These are phyloP conservation scores for Cydia fagiglandana DNA, from an alignment of 1,140 invertebrate genomes.

Conservation along the genomic window DNA sequence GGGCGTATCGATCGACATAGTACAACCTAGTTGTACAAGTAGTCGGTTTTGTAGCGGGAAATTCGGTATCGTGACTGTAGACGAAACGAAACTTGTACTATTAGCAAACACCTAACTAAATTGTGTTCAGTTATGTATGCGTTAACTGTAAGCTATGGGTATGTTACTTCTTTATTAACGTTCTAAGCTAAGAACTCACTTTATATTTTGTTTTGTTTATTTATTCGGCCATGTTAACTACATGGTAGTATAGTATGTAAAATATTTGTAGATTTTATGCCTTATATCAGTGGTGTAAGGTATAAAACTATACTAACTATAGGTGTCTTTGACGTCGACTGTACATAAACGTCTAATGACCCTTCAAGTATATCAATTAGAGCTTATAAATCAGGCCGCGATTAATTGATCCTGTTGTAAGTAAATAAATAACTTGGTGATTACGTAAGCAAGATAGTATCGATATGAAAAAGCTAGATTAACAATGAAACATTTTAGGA, in stretches of 20 bases:
- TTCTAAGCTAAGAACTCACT: background rate
- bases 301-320: background rate
- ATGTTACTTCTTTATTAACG: constrained; percentile 5
- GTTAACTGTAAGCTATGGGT: constrained; percentile 5
- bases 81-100: constrained; percentile 17
- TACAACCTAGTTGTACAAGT: constrained; percentile 6
- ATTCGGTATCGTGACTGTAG: constrained; percentile 8
- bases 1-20: background rate
- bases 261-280: background rate
- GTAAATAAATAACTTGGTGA: background rate
- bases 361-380: background rate
- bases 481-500: background rate
- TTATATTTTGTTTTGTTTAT: background rate
- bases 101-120: constrained; percentile 12
- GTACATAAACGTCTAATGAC: background rate
- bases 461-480: background rate
- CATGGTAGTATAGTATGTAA: background rate
- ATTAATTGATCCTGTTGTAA: background rate
- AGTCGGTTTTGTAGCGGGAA: background rate
- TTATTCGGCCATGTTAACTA: background rate
- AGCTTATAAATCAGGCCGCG: background rate
- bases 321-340: background rate
- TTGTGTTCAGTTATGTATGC: constrained; percentile 30
- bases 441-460: background rate
- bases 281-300: background rate